Conservation (phyloP, 2,888 invertebrate genomes). For the Acanthopleura granulata region DNA sequence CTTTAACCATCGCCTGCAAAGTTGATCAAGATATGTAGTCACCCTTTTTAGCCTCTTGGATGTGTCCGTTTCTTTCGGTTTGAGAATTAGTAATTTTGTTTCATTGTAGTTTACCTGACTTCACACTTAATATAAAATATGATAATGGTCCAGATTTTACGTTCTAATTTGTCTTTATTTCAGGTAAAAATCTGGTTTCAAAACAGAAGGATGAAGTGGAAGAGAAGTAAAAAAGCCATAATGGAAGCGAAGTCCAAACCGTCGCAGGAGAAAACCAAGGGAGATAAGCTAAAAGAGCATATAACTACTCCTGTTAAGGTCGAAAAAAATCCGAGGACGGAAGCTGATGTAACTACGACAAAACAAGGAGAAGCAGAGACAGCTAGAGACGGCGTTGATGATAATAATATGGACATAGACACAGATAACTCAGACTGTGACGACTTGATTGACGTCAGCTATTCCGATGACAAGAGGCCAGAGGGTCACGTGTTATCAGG, state of each 20-base stretch:
- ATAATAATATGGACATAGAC: background rate
- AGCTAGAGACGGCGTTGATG: background rate
- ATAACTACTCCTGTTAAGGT: background rate
- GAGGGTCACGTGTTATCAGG: background rate
- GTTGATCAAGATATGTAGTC: too few species aligned
- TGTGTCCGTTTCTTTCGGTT: too few species aligned
- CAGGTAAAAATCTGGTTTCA: slow-evolving; percentile 99
- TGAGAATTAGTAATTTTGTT: too few species aligned
- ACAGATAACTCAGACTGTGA: slow-evolving; percentile 11
- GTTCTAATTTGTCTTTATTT: slow-evolving; percentile 57
- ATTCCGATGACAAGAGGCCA: background rate
- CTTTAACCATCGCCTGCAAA: too few species aligned
- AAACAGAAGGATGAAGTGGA: slow-evolving; percentile 99
- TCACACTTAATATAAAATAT: too few species aligned
- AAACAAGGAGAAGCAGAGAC: background rate
- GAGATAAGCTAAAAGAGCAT: background rate
- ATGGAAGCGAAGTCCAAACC: slow-evolving; percentile 64
- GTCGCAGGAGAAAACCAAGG: slow-evolving; percentile 10
- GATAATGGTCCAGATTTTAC: background rate
- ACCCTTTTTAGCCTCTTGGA: too few species aligned
- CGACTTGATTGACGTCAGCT: slow-evolving; percentile 3
- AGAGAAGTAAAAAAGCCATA: slow-evolving; percentile 95
- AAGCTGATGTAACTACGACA: background rate
- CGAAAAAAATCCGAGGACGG: background rate
- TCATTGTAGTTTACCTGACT: too few species aligned